Percentiles rank a stretch among this genome's conserved stretches.
These are phyloP conservation scores for Hybos culiciformis DNA, from an alignment of 2,888 invertebrate genomes.

Conservation along the genomic window DNA sequence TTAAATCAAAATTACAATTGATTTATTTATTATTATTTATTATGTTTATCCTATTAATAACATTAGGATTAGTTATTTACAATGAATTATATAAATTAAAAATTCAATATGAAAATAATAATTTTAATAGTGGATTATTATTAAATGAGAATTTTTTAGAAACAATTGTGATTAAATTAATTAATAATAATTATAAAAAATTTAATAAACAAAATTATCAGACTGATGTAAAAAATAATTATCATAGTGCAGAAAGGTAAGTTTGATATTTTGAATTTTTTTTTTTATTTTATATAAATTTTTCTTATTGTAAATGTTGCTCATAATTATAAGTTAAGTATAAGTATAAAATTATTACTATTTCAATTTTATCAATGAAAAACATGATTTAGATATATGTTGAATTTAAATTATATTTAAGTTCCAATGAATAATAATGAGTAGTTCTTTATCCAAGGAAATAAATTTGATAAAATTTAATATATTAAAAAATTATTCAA, in stretches of 20 bases:
- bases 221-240: background rate
- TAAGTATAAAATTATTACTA: background rate
- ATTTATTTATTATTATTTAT: background rate
- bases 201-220: background rate
- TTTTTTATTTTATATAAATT: background rate
- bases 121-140: constrained; percentile 1
- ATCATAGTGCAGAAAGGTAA: background rate
- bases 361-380: too few species aligned
- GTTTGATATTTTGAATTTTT: background rate
- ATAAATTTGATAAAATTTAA: too few species aligned
- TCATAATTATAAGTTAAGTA: too few species aligned
- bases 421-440: too few species aligned
- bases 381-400: too few species aligned
- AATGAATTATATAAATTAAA: background rate
- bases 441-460: too few species aligned
- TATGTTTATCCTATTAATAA: background rate
- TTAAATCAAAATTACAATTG: background rate
- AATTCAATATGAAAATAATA: background rate
- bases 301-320: too few species aligned
- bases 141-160: constrained; percentile 2
- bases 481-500: too few species aligned
- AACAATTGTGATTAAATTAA: background rate
- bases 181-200: background rate
- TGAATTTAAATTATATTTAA: too few species aligned
- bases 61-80: background rate